Percentiles rank a stretch among this genome's conserved stretches.
Evolutionary conservation across 2,888 invertebrate genomes (phyloP).

Genomic region (Amaurobius ferox): DNA sequence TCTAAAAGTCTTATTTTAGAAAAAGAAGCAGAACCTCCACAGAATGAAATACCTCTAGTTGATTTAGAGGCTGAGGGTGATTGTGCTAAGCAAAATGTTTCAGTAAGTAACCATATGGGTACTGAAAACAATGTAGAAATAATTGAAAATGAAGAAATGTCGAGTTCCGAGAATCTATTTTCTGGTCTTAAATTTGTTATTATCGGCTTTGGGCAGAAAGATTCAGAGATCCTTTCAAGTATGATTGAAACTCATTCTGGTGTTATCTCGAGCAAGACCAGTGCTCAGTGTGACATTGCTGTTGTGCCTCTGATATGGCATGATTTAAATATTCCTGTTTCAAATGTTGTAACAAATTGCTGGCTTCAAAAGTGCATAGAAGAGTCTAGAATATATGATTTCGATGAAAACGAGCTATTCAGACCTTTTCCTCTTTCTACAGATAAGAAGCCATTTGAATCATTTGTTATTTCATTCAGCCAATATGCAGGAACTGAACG

Average conservation of each 20-base stretch:
- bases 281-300: slow-evolving; percentile 80
- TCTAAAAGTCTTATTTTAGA: neutral
- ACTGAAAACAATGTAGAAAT: slow-evolving; percentile 16
- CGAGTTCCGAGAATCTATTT: slow-evolving; percentile 74
- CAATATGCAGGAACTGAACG: slow-evolving; percentile 86
- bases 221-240: slow-evolving; percentile 75
- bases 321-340: slow-evolving; percentile 79
- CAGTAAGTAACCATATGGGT: neutral
- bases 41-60: neutral
- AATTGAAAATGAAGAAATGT: slow-evolving; percentile 72
- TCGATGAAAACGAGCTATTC: slow-evolving; percentile 76
- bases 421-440: slow-evolving; percentile 78
- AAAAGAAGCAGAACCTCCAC: neutral
- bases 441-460: slow-evolving; percentile 80
- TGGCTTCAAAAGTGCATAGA: slow-evolving; percentile 81
- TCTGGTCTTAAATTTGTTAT: slow-evolving; percentile 76
- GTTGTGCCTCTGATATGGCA: slow-evolving; percentile 82
- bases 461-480: slow-evolving; percentile 88
- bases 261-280: slow-evolving; percentile 78
- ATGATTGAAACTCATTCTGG: slow-evolving; percentile 80
- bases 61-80: neutral
- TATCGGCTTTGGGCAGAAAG: slow-evolving; percentile 77
- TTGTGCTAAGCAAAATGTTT: neutral
- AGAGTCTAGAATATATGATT: slow-evolving; percentile 75
- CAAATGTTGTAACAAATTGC: slow-evolving; percentile 83